These are phyloP conservation scores for Gryllus bimaculatus DNA, from an alignment of 1,140 invertebrate species.

Conservation along the genomic window DNA sequence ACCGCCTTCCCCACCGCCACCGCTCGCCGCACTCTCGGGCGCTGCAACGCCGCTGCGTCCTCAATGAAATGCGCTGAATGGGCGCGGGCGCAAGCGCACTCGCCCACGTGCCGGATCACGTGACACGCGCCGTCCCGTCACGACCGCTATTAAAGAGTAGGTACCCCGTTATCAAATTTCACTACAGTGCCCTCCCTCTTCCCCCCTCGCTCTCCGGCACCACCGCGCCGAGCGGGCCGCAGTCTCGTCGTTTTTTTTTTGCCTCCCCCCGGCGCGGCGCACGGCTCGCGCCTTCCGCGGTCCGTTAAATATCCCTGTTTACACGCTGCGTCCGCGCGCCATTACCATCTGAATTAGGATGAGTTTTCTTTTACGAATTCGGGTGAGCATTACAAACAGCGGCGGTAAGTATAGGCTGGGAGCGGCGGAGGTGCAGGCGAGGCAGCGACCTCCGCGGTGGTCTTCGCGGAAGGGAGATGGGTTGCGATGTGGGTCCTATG, in stretches of 20 bases:
- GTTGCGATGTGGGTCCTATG: too few species aligned
- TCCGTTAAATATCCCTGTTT: background rate
- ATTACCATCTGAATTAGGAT: background rate
- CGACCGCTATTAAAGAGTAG: background rate
- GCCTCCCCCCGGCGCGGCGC: background rate
- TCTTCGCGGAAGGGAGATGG: too few species aligned
- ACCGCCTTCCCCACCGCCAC: too few species aligned
- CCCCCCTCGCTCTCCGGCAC: background rate
- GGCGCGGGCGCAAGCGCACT: background rate
- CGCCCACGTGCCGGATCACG: background rate
- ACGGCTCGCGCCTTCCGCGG: background rate
- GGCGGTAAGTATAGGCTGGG: background rate
- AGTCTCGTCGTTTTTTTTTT: background rate
- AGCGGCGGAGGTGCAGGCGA: background rate
- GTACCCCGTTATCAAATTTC: constrained; percentile 4
- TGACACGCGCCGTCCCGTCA: background rate
- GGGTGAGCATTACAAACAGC: background rate
- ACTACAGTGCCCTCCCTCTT: background rate
- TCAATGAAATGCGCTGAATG: background rate
- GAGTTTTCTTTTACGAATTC: background rate
- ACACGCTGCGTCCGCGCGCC: background rate
- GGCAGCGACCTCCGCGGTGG: too few species aligned
- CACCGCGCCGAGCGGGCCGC: too few species aligned
- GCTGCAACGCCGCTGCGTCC: background rate
- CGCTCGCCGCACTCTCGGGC: too few species aligned